Evolutionary conservation across 2,797 vertebrate genomes (phyloP).

Genomic region (Dicrostonyx torquatus): DNA sequence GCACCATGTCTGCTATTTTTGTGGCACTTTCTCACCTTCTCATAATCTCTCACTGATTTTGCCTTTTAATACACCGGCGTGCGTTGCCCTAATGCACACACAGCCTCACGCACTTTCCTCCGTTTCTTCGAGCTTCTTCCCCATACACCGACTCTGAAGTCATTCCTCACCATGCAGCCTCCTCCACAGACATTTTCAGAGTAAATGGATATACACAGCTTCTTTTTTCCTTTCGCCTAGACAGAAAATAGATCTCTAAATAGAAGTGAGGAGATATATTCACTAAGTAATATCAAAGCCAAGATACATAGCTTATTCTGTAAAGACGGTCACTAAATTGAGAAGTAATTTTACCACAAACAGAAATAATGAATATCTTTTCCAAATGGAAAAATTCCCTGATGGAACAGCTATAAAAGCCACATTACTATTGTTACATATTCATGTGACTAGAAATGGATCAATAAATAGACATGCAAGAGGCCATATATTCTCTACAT

Average conservation of each 20-base stretch:
- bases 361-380: slow-evolving; percentile 64
- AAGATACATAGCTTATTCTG: slow-evolving; percentile 59
- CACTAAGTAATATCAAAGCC: slow-evolving; percentile 50
- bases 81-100: background rate
- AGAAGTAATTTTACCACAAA: slow-evolving; percentile 59
- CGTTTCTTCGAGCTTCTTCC: slow-evolving; percentile 15
- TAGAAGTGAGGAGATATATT: slow-evolving; percentile 68
- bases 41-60: background rate
- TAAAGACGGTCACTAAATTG: slow-evolving; percentile 63
- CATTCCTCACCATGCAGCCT: slow-evolving; percentile 10
- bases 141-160: slow-evolving; percentile 1
- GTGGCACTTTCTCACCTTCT: background rate
- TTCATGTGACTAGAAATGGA: slow-evolving; percentile 55
- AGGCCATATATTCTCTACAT: slow-evolving; percentile 62
- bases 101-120: background rate
- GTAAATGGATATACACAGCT: slow-evolving; percentile 56
- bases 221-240: slow-evolving; percentile 53
- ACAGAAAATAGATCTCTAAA: slow-evolving; percentile 65
- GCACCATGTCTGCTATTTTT: background rate
- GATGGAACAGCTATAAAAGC: slow-evolving; percentile 66
- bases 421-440: slow-evolving; percentile 63
- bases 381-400: slow-evolving; percentile 61
- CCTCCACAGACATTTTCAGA: slow-evolving; percentile 65
- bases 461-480: slow-evolving; percentile 60
- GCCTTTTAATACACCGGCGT: slow-evolving; percentile 25